These are phyloP conservation scores for Crematogaster levior DNA, from an alignment of 2,888 invertebrate species.

Conservation along the genomic window DNA sequence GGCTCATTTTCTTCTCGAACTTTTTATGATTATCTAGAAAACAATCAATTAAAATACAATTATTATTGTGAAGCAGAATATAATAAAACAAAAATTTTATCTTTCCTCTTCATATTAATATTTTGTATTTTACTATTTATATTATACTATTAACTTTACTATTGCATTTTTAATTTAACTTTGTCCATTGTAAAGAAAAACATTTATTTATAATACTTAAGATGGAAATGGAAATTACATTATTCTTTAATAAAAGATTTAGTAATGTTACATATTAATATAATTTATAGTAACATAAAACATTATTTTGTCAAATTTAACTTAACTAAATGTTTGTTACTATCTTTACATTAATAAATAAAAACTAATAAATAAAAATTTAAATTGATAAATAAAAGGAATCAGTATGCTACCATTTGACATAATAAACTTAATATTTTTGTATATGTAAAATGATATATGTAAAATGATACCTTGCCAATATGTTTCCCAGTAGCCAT, in stretches of 20 bases:
- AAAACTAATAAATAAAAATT: too few relatives aligned
- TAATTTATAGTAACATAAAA: background rate
- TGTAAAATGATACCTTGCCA: conserved; percentile 90
- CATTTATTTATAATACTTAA: background rate
- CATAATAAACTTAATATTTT: too few relatives aligned
- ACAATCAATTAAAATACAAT: background rate
- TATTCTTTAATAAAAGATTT: background rate
- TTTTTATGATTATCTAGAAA: conserved; percentile 79
- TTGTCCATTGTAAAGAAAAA: background rate
- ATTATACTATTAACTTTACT: background rate
- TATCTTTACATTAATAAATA: background rate
- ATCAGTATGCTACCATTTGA: too few relatives aligned
- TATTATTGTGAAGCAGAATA: background rate
- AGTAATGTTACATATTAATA: too few relatives aligned
- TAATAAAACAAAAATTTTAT: background rate
- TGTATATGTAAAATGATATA: background rate
- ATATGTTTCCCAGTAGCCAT: conserved; percentile 92
- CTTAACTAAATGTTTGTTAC: background rate
- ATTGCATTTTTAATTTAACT: background rate
- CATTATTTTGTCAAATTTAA: background rate
- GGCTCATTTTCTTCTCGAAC: conserved; percentile 70
- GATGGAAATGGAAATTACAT: background rate
- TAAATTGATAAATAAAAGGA: too few relatives aligned
- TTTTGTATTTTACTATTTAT: background rate
- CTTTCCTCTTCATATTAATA: background rate